Evolutionary conservation across 2,113 vertebrate species (phyloP).

Genomic region (Vidua macroura): DNA sequence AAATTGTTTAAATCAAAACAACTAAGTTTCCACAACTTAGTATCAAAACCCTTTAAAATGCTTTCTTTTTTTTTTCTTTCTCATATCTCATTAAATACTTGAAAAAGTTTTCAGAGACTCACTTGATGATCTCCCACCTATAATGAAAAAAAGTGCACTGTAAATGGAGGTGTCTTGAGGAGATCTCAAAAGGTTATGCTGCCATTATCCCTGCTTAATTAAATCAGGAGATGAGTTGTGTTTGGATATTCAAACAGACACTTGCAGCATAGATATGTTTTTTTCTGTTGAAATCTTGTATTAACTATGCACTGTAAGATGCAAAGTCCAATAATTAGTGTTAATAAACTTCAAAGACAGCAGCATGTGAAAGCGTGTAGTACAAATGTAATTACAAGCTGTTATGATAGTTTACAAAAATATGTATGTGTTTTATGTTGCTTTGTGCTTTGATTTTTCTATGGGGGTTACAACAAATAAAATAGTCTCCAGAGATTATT

Average conservation of each 20-base stretch:
- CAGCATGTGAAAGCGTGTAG: neutral
- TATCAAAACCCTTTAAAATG: neutral
- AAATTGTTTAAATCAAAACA: neutral
- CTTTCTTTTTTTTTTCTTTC: rapidly evolving
- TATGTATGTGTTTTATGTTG: neutral
- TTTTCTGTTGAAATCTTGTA: neutral
- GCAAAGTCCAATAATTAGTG: neutral
- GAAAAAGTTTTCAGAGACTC: neutral
- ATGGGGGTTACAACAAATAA: neutral
- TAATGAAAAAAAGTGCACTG: neutral
- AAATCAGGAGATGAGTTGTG: neutral
- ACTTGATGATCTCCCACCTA: neutral
- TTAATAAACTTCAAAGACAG: neutral
- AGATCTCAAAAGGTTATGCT: neutral
- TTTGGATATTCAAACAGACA: neutral
- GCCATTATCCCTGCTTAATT: neutral
- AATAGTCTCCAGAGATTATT: neutral
- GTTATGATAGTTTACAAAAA: neutral
- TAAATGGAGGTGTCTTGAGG: neutral
- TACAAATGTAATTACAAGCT: neutral
- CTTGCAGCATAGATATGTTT: neutral
- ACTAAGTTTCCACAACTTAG: neutral
- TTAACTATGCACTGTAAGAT: neutral
- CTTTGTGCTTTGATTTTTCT: neutral
- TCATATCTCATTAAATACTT: neutral